A percentile compares a stretch with the other conserved stretches of the same genome.
Evolutionary conservation across 2,888 invertebrate genomes (phyloP).

Genomic region (Julus scandinavius): DNA sequence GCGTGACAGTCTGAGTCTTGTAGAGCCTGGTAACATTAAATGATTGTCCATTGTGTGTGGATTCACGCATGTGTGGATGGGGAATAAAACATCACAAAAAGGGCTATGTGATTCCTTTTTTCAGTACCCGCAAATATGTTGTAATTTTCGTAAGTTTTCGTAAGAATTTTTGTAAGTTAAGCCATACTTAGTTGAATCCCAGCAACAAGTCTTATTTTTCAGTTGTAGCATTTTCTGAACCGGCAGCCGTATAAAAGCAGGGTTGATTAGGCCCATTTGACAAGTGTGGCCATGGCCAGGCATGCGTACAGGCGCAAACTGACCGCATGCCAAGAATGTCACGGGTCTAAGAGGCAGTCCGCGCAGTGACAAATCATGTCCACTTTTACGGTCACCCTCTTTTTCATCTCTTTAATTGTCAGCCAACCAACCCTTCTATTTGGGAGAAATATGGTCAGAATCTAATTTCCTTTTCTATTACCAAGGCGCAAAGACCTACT

Average conservation of each 20-base stretch:
- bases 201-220: neutral
- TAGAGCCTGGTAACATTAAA: neutral
- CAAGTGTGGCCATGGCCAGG: constrained; percentile 17
- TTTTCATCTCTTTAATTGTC: constrained; percentile 39
- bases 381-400: neutral
- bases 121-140: too few relatives aligned
- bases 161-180: too few relatives aligned
- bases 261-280: constrained; percentile 23
- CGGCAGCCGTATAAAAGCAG: neutral
- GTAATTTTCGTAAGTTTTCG: too few relatives aligned
- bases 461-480: constrained; percentile 30
- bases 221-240: neutral
- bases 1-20: too few relatives aligned
- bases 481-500: neutral
- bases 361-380: constrained; percentile 26
- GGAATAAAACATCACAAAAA: too few relatives aligned
- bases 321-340: constrained; percentile 34
- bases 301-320: constrained; percentile 22
- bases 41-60: neutral
- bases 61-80: neutral
- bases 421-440: constrained; percentile 1
- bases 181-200: too few relatives aligned
- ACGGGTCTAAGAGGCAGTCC: neutral
- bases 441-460: neutral
- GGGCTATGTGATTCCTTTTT: too few relatives aligned